Percentiles rank a stretch among this genome's conserved stretches.
Conservation (phyloP, 2,113 vertebrate species). For the Erpornis zantholeuca region DNA sequence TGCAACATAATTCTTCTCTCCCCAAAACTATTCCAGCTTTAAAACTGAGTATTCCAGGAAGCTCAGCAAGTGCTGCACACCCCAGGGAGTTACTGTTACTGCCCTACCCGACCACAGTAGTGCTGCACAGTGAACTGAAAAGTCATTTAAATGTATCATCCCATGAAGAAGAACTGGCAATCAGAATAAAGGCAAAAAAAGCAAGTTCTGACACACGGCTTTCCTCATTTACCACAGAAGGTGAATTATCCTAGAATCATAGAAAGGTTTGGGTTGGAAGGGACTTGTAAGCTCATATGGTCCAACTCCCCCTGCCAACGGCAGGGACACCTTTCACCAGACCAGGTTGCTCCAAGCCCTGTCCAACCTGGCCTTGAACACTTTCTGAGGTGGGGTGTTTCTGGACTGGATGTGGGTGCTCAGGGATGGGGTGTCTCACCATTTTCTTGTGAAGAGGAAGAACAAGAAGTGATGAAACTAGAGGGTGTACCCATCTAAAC, state of each 20-base stretch:
- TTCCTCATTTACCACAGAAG: neutral
- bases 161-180: neutral
- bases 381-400: neutral
- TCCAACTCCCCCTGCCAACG: accelerated
- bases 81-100: neutral
- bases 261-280: neutral
- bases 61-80: neutral
- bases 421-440: neutral
- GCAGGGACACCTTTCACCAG: neutral
- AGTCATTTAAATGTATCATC: neutral
- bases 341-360: neutral
- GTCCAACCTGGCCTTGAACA: neutral
- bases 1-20: neutral
- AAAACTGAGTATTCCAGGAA: neutral
- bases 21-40: neutral
- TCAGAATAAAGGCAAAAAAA: neutral
- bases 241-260: neutral
- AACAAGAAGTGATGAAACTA: neutral
- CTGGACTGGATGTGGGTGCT: neutral
- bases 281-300: neutral
- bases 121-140: neutral
- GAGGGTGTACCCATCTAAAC: neutral
- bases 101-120: neutral
- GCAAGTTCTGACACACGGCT: neutral
- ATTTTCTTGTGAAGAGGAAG: neutral